Base-by-base conservation (phyloP, 2,113 vertebrate genomes). In the Dunckerocampus dactyliophorus region DNA sequence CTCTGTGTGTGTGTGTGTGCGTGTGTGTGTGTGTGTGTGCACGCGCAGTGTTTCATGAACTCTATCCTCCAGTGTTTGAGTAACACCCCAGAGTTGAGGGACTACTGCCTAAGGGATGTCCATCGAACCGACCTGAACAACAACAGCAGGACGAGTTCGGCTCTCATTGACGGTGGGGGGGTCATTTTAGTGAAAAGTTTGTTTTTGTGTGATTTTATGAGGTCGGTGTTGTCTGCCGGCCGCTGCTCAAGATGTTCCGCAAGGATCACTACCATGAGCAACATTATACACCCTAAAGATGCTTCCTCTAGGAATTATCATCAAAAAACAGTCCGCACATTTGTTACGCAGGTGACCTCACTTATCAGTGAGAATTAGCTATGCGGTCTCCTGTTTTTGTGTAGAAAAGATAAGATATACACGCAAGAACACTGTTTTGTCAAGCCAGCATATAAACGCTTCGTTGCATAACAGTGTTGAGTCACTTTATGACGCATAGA, bases 41-140 rank as follows among this genome's bases (percentile, higher is more conserved):
- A 6, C 69, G 56, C 17, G 19, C 85, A 97, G 95, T 98, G 96
- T 84, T 98, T 98, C 86, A 98, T 98, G 95, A 98, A 98, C 92
- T 97, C 95, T 62, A 94, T 98, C 79, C 92, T 98, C 14, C 96
- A 98, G 80, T 98, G 96, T 87, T 90, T 98, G 85, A 98, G 95
- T 67, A 97, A 97, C 86, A 98, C 95, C 16, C 89, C 91, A 3
- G 95, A 97, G 74, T 88, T 98, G 82, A 88, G 94, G 45, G 96
- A 98, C 71, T 98, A 95, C 76, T 98, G 95, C 83, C 88, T 98
- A 70, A 93, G 92, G 63, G 93, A 91, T 87, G 74, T 91, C 19
- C 93, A 97, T 61, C 67, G 87, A 67, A 84, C 88, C 6, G 96
- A 98, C 77, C 92, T 97, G 67, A 92, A 92, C 88, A 91, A 88